Evolutionary conservation across 2,797 vertebrate genomes (phyloP).

Genomic region (Sebastes taczanowskii): DNA sequence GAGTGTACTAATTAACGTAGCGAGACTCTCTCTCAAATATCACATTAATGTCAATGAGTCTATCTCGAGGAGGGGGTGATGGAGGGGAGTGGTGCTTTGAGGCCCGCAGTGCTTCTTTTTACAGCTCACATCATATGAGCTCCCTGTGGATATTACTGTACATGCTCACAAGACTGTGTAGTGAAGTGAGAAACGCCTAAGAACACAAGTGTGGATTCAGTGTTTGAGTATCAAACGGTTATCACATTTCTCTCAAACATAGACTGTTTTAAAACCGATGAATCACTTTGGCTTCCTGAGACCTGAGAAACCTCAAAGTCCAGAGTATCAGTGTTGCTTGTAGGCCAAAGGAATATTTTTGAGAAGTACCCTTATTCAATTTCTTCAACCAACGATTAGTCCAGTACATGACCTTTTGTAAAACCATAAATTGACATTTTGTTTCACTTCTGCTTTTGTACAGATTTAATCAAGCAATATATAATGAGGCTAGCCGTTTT

Average conservation of each 20-base stretch:
- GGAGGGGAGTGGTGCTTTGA: constrained; percentile 44
- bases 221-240: not conserved
- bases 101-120: constrained; percentile 54
- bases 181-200: not conserved
- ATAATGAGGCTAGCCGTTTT: not conserved
- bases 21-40: constrained; percentile 70
- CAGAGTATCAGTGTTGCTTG: not conserved
- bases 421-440: too few species aligned
- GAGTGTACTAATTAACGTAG: constrained; percentile 69
- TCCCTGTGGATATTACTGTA: constrained; percentile 44
- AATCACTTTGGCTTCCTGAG: not conserved
- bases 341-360: not conserved
- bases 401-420: too few species aligned
- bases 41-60: constrained; percentile 79
- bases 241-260: not conserved
- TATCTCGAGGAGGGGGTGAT: constrained; percentile 13
- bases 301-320: not conserved
- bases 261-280: not conserved
- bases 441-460: too few species aligned
- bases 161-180: constrained; percentile 6
- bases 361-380: not conserved
- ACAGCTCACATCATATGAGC: constrained; percentile 44
- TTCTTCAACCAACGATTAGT: too few species aligned
- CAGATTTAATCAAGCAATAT: not conserved
- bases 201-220: not conserved